Evolutionary conservation across 2,888 invertebrate genomes (phyloP).

Genomic region (Diogma glabrata): DNA sequence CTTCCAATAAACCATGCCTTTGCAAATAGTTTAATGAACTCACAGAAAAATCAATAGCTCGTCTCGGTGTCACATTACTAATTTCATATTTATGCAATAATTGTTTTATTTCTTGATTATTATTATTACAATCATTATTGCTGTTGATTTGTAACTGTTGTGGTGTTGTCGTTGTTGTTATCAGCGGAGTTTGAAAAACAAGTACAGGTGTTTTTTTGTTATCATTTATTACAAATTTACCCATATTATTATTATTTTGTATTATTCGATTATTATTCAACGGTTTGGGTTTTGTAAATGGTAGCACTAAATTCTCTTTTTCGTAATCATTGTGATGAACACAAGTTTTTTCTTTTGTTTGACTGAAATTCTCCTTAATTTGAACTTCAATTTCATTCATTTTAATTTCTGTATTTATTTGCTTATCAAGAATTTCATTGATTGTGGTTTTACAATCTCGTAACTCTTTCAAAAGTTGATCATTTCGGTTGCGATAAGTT

Average conservation of each 20-base stretch:
- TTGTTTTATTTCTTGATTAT: conserved; percentile 1
- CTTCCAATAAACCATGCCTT: conserved; percentile 4
- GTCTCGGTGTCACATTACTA: not conserved
- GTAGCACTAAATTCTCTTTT: not conserved
- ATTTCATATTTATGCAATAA: conserved; percentile 3
- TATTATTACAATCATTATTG: not conserved
- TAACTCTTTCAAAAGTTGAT: not conserved
- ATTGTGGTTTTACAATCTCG: not conserved
- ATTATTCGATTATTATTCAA: not conserved
- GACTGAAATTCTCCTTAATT: not conserved
- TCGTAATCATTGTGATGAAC: not conserved
- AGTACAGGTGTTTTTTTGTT: not conserved
- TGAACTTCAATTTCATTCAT: not conserved
- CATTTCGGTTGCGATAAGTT: not conserved
- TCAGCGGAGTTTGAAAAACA: not conserved
- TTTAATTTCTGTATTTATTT: not conserved
- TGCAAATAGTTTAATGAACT: conserved; percentile 6
- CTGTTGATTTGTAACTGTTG: too few relatives aligned
- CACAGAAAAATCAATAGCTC: conserved; percentile 1
- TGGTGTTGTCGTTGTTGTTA: not conserved
- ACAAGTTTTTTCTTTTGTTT: not conserved
- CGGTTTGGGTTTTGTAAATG: too few relatives aligned
- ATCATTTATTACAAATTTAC: not conserved
- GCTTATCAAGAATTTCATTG: not conserved
- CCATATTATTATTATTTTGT: not conserved